A percentile compares a stretch with the other conserved stretches of the same genome.
Evolutionary conservation across 2,113 vertebrate species (phyloP).

Genomic region (Lycaon pictus): DNA sequence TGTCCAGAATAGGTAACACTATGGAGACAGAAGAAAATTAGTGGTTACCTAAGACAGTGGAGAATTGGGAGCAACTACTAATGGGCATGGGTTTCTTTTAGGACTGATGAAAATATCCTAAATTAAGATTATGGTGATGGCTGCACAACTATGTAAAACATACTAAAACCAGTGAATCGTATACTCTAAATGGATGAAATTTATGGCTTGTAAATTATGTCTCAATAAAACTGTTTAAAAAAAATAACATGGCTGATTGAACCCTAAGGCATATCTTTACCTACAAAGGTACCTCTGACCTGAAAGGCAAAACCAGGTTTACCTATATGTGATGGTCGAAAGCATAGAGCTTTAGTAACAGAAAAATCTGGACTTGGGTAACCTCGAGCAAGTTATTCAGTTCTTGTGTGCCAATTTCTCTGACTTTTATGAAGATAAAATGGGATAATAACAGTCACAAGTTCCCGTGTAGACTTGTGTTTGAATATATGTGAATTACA

Average conservation of each 20-base stretch:
- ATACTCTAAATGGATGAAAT: neutral
- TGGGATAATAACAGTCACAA: neutral
- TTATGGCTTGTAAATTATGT: conserved; percentile 16
- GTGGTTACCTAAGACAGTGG: neutral
- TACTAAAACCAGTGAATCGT: neutral
- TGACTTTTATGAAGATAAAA: neutral
- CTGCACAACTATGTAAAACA: neutral
- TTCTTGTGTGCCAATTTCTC: neutral
- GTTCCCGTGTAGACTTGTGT: neutral
- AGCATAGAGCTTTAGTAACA: neutral
- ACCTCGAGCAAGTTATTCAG: neutral
- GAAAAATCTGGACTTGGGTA: neutral
- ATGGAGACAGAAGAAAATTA: neutral
- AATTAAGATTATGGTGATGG: neutral
- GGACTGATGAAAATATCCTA: neutral
- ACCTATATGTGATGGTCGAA: neutral
- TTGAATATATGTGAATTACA: neutral
- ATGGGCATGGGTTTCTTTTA: neutral
- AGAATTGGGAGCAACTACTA: neutral
- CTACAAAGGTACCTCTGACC: neutral
- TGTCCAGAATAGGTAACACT: neutral
- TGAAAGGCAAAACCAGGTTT: neutral
- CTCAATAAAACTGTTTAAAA: neutral
- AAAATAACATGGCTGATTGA: neutral
- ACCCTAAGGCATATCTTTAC: neutral